Conservation (phyloP, 2,888 invertebrate species). For the Aradus depressus region DNA sequence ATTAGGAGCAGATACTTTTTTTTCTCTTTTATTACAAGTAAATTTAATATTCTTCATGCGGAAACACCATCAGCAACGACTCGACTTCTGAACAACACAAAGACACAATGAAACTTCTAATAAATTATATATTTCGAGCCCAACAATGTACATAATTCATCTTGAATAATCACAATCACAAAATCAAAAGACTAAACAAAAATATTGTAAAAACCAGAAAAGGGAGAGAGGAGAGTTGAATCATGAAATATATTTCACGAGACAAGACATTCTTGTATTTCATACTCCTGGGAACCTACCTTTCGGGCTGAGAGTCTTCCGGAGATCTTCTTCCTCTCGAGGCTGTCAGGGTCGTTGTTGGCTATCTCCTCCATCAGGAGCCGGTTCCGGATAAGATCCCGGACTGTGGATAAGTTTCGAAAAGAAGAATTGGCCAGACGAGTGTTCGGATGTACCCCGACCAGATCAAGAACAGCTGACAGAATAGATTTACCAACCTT, state of each 20-base stretch:
- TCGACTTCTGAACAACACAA: slow-evolving; percentile 17
- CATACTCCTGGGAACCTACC: slow-evolving; percentile 5
- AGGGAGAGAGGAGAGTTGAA: background rate
- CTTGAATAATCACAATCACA: background rate
- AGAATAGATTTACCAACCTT: slow-evolving; percentile 75
- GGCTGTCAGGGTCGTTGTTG: slow-evolving; percentile 6
- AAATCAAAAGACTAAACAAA: slow-evolving; percentile 1
- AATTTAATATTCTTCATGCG: slow-evolving; percentile 9
- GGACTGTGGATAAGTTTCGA: slow-evolving; percentile 53
- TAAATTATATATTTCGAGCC: slow-evolving; percentile 7
- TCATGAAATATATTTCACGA: slow-evolving; percentile 1
- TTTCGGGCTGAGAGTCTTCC: slow-evolving; percentile 11
- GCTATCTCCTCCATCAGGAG: slow-evolving; percentile 6
- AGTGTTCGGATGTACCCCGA: slow-evolving; percentile 68
- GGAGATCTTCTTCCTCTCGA: background rate
- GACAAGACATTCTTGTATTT: slow-evolving; percentile 14
- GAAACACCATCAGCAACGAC: slow-evolving; percentile 9
- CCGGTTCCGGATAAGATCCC: slow-evolving; percentile 45
- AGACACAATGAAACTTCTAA: slow-evolving; percentile 15
- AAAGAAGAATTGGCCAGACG: slow-evolving; percentile 71
- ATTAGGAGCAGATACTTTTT: slow-evolving; percentile 7
- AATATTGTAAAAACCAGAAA: background rate
- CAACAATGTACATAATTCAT: background rate
- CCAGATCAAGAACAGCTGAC: slow-evolving; percentile 71
- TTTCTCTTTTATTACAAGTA: background rate